Percentiles rank a stretch among this genome's conserved stretches.
phyloP scores from a whole-genome alignment of 2,888 invertebrate genomes.

The Lepidocyrtinus sp. region DNA sequence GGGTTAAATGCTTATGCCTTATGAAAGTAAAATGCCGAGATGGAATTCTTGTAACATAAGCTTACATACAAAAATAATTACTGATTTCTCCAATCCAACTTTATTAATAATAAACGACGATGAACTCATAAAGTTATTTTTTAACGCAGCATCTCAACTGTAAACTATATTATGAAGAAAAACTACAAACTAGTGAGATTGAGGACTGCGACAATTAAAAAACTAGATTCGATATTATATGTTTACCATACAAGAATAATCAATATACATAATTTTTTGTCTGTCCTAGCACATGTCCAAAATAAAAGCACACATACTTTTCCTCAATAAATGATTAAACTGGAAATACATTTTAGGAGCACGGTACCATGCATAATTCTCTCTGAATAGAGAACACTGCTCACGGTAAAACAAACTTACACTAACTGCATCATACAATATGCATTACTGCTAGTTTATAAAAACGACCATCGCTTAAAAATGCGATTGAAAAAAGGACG shows the following conservation, averaged over 20 bases:
- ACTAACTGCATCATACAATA: too few species aligned
- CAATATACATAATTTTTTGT: conserved; percentile 2
- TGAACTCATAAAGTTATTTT: neutral
- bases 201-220: conserved; percentile 26
- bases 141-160: too few species aligned
- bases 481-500: too few species aligned
- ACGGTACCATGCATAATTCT: too few species aligned
- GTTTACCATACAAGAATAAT: conserved; percentile 16
- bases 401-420: too few species aligned
- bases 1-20: neutral
- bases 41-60: neutral
- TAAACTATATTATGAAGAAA: neutral
- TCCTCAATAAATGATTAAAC: neutral
- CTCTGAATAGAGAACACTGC: too few species aligned
- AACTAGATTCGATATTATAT: conserved; percentile 17
- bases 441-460: too few species aligned
- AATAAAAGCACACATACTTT: conserved; percentile 3
- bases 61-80: neutral
- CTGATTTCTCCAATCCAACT: neutral
- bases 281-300: neutral
- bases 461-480: too few species aligned
- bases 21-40: neutral
- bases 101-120: conserved; percentile 1
- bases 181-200: conserved; percentile 33
- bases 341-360: too few species aligned